Evolutionary conservation across 2,113 vertebrate species (phyloP).

Genomic region (Dunckerocampus dactyliophorus): DNA sequence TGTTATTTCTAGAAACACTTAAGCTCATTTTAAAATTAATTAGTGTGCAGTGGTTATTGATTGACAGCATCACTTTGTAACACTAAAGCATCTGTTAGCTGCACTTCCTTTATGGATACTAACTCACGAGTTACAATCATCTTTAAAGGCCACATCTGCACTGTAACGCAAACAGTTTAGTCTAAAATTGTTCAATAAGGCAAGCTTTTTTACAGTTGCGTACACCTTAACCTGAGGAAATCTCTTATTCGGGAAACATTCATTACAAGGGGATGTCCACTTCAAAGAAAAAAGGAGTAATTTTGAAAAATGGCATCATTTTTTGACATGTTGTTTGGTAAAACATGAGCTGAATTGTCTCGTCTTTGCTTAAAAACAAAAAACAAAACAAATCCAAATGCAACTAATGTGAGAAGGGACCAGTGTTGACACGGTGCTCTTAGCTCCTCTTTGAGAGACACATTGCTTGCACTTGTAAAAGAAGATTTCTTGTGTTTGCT

Average conservation of each 20-base stretch:
- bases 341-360: neutral
- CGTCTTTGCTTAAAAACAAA: neutral
- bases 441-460: neutral
- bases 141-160: slow-evolving; percentile 44
- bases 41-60: slow-evolving; percentile 24
- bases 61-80: slow-evolving; percentile 8
- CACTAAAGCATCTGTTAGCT: slow-evolving; percentile 11
- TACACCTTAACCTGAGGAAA: slow-evolving; percentile 59
- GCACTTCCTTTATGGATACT: slow-evolving; percentile 4
- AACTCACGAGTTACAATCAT: too few relatives aligned
- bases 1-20: neutral
- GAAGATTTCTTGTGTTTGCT: neutral
- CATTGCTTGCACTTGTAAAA: neutral
- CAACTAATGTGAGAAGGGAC: slow-evolving; percentile 32
- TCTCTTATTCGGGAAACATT: slow-evolving; percentile 55
- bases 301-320: neutral
- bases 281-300: slow-evolving; percentile 1
- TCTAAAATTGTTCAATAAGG: slow-evolving; percentile 47
- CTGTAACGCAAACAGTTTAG: slow-evolving; percentile 1
- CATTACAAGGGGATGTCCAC: slow-evolving; percentile 27
- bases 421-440: slow-evolving; percentile 38
- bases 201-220: slow-evolving; percentile 39
- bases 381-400: slow-evolving; percentile 23
- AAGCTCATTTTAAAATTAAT: neutral
- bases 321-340: neutral